Evolutionary conservation across 2,888 invertebrate genomes (phyloP).

Genomic region (Therioaphis trifolii): DNA sequence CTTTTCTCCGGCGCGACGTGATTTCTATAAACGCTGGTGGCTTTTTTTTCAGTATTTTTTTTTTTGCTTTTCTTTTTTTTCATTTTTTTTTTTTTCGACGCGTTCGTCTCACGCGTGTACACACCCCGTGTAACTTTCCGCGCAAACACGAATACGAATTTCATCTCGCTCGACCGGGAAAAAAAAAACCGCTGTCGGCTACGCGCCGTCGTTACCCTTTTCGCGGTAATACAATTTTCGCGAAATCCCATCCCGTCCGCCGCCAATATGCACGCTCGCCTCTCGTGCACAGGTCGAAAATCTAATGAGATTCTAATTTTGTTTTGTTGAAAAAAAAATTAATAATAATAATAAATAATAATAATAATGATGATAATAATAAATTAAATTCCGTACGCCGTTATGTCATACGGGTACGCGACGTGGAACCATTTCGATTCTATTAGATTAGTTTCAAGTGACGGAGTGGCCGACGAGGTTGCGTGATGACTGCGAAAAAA

Average conservation of each 20-base stretch:
- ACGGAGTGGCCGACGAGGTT: too few species aligned
- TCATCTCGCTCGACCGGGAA: background rate
- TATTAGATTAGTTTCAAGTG: too few species aligned
- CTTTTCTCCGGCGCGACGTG: background rate
- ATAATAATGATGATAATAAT: too few species aligned
- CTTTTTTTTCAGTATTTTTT: background rate
- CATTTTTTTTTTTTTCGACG: too few species aligned
- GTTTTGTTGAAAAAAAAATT: background rate
- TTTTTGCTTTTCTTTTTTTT: too few species aligned
- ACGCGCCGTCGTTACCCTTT: background rate
- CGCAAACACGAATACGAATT: background rate
- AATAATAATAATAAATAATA: background rate
- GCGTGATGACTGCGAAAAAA: too few species aligned
- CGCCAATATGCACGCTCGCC: background rate
- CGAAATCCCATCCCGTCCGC: background rate
- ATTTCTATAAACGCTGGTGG: background rate
- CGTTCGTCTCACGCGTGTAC: too few species aligned
- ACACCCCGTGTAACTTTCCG: too few species aligned
- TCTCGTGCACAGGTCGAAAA: too few species aligned
- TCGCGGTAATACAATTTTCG: background rate
- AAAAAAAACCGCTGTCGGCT: background rate
- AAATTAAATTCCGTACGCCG: too few species aligned
- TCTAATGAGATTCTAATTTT: background rate
- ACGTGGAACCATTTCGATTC: too few species aligned
- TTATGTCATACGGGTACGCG: too few species aligned